These are phyloP conservation scores for Bombus confusus DNA, from an alignment of 1,140 invertebrate genomes.

Conservation along the genomic window DNA sequence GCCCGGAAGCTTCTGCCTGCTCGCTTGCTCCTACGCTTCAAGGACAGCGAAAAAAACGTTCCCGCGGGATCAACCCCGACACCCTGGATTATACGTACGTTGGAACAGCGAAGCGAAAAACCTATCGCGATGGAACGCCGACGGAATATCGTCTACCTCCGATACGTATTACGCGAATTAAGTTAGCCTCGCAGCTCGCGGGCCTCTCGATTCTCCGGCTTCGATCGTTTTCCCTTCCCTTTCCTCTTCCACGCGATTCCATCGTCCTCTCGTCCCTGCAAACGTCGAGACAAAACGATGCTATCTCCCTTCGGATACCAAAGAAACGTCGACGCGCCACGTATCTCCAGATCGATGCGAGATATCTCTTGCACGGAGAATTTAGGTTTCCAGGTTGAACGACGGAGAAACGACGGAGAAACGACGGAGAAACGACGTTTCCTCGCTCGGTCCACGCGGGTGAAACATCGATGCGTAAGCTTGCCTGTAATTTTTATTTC, in stretches of 20 bases:
- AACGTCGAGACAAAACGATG: conserved; percentile 54
- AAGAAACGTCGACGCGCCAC: too few relatives aligned
- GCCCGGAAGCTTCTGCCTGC: conserved; percentile 15
- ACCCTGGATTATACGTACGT: not conserved
- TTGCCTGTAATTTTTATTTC: not conserved
- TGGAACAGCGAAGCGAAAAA: not conserved
- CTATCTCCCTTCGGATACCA: not conserved
- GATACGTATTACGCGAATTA: conserved; percentile 63
- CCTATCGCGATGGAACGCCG: conserved; percentile 60
- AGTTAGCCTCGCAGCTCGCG: not conserved
- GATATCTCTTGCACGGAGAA: not conserved
- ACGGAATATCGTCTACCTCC: conserved; percentile 59
- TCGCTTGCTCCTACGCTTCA: conserved; percentile 37
- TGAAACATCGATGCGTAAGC: not conserved
- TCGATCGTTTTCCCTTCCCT: not conserved
- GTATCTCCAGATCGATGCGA: not conserved
- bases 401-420: not conserved
- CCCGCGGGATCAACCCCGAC: not conserved
- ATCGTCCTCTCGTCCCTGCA: conserved; percentile 1
- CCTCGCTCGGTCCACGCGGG: too few relatives aligned
- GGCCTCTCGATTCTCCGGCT: not conserved
- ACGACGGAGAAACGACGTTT: not conserved
- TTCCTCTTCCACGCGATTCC: not conserved
- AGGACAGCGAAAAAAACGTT: conserved; percentile 33
- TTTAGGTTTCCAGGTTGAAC: not conserved